phyloP scores from a whole-genome alignment of 2,797 vertebrate species.

The Octomys mimax region DNA sequence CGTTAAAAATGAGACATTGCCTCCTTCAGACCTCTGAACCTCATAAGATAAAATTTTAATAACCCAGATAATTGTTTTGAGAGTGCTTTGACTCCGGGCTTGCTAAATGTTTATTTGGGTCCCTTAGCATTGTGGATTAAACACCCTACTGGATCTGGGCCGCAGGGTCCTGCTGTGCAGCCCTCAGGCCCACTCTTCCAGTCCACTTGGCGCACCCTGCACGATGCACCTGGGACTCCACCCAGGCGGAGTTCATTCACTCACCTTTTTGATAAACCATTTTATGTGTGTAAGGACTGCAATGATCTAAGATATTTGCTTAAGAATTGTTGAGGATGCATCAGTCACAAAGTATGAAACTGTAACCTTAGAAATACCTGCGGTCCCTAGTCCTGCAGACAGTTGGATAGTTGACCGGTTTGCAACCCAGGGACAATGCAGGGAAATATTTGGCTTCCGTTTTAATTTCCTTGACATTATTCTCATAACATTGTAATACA shows the following conservation, averaged over 20 bases:
- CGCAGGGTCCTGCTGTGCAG: background rate
- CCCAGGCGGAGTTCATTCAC: background rate
- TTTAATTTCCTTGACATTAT: constrained; percentile 30
- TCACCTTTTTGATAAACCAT: background rate
- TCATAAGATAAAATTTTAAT: constrained; percentile 63
- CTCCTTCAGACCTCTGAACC: constrained; percentile 18
- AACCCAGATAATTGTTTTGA: constrained; percentile 38
- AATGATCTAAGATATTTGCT: background rate
- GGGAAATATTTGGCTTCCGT: background rate
- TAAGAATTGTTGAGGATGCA: background rate
- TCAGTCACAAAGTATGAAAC: background rate
- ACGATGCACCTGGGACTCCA: background rate
- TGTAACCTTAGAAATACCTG: background rate
- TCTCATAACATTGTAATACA: background rate
- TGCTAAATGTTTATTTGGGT: constrained; percentile 73
- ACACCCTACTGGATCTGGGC: background rate
- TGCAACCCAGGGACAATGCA: background rate
- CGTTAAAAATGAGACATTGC: constrained; percentile 73
- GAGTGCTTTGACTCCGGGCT: constrained; percentile 72
- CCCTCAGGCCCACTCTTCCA: constrained; percentile 21
- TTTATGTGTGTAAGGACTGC: background rate
- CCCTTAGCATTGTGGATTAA: constrained; percentile 20
- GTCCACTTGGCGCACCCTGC: background rate
- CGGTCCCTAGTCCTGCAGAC: background rate
- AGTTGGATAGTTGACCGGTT: background rate